These are phyloP conservation scores for Pachliopta kotzebuea DNA, from an alignment of 2,888 invertebrate genomes.

Conservation along the genomic window DNA sequence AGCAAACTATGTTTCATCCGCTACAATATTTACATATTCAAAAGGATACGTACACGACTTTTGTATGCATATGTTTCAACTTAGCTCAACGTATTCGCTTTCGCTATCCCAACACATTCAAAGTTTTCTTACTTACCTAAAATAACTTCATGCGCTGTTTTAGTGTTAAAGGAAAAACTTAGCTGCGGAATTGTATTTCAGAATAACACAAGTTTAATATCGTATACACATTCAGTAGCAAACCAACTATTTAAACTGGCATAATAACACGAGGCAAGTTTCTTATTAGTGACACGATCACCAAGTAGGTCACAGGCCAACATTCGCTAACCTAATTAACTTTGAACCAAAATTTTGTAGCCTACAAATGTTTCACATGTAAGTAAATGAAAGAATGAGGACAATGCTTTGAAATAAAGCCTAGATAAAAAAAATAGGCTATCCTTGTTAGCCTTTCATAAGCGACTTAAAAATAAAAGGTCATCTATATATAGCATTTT, in stretches of 20 bases:
- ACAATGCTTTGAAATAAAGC: too few relatives aligned
- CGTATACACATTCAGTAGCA: slow-evolving; percentile 21
- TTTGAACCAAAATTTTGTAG: slow-evolving; percentile 22
- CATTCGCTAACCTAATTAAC: slow-evolving; percentile 30
- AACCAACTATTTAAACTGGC: slow-evolving; percentile 33
- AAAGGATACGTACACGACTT: background rate
- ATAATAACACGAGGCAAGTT: slow-evolving; percentile 36
- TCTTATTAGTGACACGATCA: slow-evolving; percentile 39
- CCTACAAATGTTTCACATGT: slow-evolving; percentile 4
- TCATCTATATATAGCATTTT: too few relatives aligned
- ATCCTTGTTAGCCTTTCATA: too few relatives aligned
- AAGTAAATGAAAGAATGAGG: slow-evolving; percentile 1
- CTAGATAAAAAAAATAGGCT: background rate
- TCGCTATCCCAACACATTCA: background rate
- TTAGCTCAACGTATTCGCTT: background rate
- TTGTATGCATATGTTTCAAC: background rate
- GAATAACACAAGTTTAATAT: slow-evolving; percentile 25
- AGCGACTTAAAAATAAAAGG: background rate
- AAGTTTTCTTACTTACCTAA: slow-evolving; percentile 5
- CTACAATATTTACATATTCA: background rate
- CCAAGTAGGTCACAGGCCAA: slow-evolving; percentile 35
- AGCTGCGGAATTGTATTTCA: slow-evolving; percentile 9
- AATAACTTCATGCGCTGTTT: slow-evolving; percentile 14
- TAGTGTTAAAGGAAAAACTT: slow-evolving; percentile 4
- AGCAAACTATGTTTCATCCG: background rate